phyloP scores from a whole-genome alignment of 2,113 vertebrate genomes.

The Pitta sordida region DNA sequence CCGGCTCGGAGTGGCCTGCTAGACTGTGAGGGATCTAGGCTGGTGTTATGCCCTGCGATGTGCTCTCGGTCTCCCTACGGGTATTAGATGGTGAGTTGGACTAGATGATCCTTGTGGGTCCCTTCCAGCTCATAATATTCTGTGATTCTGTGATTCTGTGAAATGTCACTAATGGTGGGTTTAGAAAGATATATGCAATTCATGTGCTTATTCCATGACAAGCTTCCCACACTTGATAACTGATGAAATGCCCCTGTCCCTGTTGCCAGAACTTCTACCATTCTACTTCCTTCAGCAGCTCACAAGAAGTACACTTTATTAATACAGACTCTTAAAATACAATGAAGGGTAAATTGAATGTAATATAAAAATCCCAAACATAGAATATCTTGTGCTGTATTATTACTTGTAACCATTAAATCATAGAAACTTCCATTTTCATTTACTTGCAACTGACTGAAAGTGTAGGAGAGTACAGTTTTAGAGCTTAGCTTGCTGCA shows the following conservation, averaged over 20 bases:
- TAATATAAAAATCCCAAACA: not conserved
- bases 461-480: not conserved
- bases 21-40: too few species aligned
- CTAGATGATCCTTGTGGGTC: too few species aligned
- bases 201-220: not conserved
- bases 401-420: not conserved
- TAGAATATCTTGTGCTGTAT: not conserved
- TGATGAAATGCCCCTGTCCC: not conserved
- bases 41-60: too few species aligned
- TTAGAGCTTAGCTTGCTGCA: not conserved
- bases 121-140: too few species aligned
- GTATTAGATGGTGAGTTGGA: too few species aligned
- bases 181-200: not conserved
- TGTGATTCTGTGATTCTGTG: too few species aligned
- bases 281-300: not conserved
- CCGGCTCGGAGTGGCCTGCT: too few species aligned
- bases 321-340: not conserved
- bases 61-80: too few species aligned
- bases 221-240: not conserved
- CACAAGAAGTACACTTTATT: not conserved
- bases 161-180: not conserved
- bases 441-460: not conserved
- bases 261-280: not conserved
- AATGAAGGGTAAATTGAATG: not conserved
- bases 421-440: not conserved